phyloP scores from a whole-genome alignment of 2,888 invertebrate genomes.

The Calameuta idolon region DNA sequence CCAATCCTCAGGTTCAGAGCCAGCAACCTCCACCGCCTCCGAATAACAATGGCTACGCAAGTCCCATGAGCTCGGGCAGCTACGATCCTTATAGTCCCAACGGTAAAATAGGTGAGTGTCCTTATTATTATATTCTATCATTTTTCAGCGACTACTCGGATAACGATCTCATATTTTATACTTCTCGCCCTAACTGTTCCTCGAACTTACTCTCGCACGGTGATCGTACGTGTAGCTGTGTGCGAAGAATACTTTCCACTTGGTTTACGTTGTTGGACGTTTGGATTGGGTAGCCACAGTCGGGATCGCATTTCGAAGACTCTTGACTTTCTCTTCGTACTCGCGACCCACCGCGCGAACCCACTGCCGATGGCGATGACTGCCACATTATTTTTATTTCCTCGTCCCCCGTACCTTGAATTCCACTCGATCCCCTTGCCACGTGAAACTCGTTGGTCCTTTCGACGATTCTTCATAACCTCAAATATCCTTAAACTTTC shows the following conservation, averaged over 20 bases:
- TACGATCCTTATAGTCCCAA: conserved; percentile 92
- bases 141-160: neutral
- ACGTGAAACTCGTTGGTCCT: neutral
- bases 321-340: neutral
- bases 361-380: neutral
- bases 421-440: neutral
- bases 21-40: conserved; percentile 43
- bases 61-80: conserved; percentile 88
- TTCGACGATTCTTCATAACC: neutral
- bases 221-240: neutral
- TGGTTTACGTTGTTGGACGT: neutral
- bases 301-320: neutral
- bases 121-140: neutral
- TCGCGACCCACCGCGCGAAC: neutral
- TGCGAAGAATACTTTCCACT: neutral
- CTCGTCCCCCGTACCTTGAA: conserved; percentile 1
- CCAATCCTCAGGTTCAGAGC: conserved; percentile 43
- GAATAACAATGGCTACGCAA: conserved; percentile 83
- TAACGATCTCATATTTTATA: neutral
- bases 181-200: neutral
- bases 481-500: neutral
- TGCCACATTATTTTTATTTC: neutral
- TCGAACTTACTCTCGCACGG: neutral
- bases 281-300: neutral
- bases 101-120: conserved; percentile 85